Evolutionary conservation across 2,113 vertebrate genomes (phyloP).

Genomic region (Cinclus cinclus): DNA sequence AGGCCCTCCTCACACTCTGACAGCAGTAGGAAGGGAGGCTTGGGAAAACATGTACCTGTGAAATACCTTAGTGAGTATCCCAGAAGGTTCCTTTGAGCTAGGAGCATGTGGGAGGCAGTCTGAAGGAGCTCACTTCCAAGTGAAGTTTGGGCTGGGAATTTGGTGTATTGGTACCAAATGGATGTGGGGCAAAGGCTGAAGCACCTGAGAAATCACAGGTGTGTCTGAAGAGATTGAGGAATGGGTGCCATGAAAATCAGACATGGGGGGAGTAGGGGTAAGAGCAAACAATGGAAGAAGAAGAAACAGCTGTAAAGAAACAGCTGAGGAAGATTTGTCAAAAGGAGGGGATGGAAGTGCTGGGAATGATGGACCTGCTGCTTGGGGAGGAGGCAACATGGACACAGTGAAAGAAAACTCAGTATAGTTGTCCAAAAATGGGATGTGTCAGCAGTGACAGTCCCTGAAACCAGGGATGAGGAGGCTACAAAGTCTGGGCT

Average conservation of each 20-base stretch:
- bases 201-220: not conserved
- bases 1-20: not conserved
- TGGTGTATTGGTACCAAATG: not conserved
- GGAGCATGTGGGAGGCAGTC: not conserved
- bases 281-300: not conserved
- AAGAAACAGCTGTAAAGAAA: not conserved
- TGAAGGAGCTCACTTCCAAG: not conserved
- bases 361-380: not conserved
- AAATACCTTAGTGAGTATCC: not conserved
- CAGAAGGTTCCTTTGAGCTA: not conserved
- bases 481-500: accelerated
- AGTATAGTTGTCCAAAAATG: not conserved
- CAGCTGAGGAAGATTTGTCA: not conserved
- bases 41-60: not conserved
- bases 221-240: not conserved
- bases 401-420: not conserved
- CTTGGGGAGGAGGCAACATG: accelerated
- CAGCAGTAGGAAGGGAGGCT: not conserved
- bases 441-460: accelerated
- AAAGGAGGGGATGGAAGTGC: not conserved
- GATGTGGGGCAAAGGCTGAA: not conserved
- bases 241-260: not conserved
- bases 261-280: not conserved
- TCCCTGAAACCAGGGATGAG: not conserved
- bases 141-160: not conserved